Conservation (phyloP, 35 echinoderm and acorn worm species). For the Apostichopus japonicus region DNA sequence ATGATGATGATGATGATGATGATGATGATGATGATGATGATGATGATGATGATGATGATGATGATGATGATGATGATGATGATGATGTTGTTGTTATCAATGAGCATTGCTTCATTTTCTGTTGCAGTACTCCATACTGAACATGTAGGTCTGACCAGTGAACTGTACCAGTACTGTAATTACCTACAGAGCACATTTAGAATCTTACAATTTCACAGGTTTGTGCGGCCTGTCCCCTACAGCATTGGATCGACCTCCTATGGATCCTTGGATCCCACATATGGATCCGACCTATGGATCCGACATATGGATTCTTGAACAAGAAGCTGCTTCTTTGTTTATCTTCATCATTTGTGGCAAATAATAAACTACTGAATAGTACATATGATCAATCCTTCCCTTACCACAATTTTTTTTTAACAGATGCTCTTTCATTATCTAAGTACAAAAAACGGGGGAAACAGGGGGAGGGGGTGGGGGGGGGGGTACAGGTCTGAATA, state of each 20-base stretch:
- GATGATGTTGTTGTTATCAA: neutral
- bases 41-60: constrained; percentile 8
- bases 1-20: constrained; percentile 8
- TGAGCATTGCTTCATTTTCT: neutral
- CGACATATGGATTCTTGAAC: neutral
- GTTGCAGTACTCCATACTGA: neutral
- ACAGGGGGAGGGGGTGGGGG: no score
- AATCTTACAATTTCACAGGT: neutral
- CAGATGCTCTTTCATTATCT: no score
- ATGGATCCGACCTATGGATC: neutral
- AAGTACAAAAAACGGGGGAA: no score
- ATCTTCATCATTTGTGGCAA: neutral
- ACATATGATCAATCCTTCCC: neutral
- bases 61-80: constrained; percentile 8
- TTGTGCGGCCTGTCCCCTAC: neutral
- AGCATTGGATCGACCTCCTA: neutral
- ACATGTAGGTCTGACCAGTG: neutral
- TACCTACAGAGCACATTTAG: neutral
- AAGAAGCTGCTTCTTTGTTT: neutral
- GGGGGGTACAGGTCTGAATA: no score
- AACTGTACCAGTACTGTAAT: neutral
- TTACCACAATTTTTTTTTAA: no score
- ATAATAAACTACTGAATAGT: neutral
- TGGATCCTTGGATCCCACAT: neutral
- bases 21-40: neutral